Evolutionary conservation across 1,140 invertebrate species (phyloP), one percentile per base, ranked within the genome.

Genomic region (Thaumetopoea pityocampa): DNA sequence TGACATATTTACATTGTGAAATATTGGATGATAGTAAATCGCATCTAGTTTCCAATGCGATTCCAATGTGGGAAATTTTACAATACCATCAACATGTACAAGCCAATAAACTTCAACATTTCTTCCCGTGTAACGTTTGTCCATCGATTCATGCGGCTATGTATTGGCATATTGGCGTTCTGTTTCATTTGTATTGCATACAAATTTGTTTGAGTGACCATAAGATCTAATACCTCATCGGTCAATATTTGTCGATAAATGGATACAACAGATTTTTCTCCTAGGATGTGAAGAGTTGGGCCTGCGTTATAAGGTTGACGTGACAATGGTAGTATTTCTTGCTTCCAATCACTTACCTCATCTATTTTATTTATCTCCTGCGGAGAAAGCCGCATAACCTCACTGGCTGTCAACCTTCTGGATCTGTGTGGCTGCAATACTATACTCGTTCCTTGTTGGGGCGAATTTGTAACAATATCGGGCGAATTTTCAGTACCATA

Each of bases 41-140:
- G 5, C 7, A 26, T 46, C 27, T 26, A 18, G 22, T 16, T 46
- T 46, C 34, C 34, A 46, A 38, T 46, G 32, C n/a, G 11, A 24
- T 26, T 38, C 35, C 10, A 28, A 16, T n/a, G 23, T 38, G 5
- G 35, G 35, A 17, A 38, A 17, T n/a, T 12, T 16, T 10, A 38
- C 9, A 27, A 27, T 27, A 14, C 35, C 5, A 10, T 38, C 3
- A 38, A 10, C 7, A 38, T 10, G 2, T 17, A n/a, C n/a, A 27
- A 11, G 2, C 35, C 23, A 2, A 38, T 9, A 17, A 38, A 38
- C 18, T 26, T 27, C 7, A 20, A 14, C 35, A 38, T 38, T 38
- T 19, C 35, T 11, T 16, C 2, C 9, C 9, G 14, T 27, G 12
- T 19, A 7, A 38, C 35, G 8, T 38, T 12, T 6, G 12, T 38